Percentiles rank a stretch among this genome's conserved stretches.
Evolutionary conservation across 2,113 vertebrate genomes (phyloP).

Genomic region (Elephantulus edwardii): DNA sequence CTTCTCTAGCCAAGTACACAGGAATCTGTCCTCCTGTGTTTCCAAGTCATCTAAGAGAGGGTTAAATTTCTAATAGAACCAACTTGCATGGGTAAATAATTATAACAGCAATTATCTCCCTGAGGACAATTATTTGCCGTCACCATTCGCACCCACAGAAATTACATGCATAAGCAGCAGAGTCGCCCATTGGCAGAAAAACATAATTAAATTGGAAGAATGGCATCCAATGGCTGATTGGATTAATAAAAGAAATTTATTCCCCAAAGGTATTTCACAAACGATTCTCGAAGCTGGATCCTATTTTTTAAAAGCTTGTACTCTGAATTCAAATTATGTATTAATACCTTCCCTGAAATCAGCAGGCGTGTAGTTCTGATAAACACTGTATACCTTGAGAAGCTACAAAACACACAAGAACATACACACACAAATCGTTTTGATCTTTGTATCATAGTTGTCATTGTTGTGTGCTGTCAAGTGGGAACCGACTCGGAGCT

Average conservation of each 20-base stretch:
- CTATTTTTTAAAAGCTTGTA: constrained; percentile 39
- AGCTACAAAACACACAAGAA: neutral
- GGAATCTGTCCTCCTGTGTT: neutral
- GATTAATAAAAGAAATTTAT: constrained; percentile 72
- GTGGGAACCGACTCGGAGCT: too few relatives aligned
- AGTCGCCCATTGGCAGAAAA: constrained; percentile 65
- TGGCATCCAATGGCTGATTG: constrained; percentile 59
- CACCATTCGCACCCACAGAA: constrained; percentile 44
- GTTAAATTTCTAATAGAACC: constrained; percentile 9
- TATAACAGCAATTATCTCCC: constrained; percentile 52
- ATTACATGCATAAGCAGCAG: constrained; percentile 48
- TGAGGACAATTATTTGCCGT: constrained; percentile 51
- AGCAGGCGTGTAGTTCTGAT: constrained; percentile 7
- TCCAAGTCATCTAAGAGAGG: neutral
- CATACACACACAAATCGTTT: neutral
- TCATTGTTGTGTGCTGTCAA: too few relatives aligned
- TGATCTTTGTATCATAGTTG: constrained; percentile 20
- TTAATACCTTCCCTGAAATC: constrained; percentile 67
- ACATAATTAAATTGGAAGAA: constrained; percentile 66
- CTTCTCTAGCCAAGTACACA: neutral
- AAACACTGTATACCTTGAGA: constrained; percentile 52
- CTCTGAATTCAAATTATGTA: constrained; percentile 72
- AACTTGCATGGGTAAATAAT: constrained; percentile 56
- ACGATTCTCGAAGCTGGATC: constrained; percentile 53
- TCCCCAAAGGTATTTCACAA: constrained; percentile 65